phyloP scores from a whole-genome alignment of 2,113 vertebrate species.

The Xerus inauris region DNA sequence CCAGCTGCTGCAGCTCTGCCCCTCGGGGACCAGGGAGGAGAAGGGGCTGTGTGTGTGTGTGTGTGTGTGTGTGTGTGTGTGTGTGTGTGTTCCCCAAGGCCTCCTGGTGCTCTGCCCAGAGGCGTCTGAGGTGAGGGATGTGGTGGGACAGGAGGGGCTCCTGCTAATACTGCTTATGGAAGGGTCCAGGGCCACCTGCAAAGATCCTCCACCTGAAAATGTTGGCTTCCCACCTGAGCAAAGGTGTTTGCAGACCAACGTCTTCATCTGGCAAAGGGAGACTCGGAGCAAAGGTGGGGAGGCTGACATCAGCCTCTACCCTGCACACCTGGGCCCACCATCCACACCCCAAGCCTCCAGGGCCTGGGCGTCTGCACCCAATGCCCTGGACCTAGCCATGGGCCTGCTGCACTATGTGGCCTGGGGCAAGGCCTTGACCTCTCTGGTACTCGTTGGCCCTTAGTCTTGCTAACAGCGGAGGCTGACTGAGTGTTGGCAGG shows the following conservation, averaged over 20 bases:
- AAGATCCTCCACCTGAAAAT: not conserved
- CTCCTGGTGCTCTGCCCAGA: not conserved
- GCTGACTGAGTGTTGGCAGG: not conserved
- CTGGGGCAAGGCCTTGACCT: not conserved
- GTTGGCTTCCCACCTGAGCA: not conserved
- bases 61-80: not conserved
- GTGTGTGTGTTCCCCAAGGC: not conserved
- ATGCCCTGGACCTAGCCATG: rapidly evolving
- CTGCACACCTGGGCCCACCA: too few relatives aligned
- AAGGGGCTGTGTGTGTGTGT: not conserved
- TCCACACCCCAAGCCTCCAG: too few relatives aligned
- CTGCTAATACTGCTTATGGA: not conserved
- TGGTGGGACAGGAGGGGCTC: not conserved
- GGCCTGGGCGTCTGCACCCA: not conserved
- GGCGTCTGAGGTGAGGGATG: not conserved
- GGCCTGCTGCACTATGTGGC: not conserved
- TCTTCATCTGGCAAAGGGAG: not conserved
- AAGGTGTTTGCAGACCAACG: too few relatives aligned
- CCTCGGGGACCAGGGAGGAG: not conserved
- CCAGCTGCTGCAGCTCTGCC: rapidly evolving
- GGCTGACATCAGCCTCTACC: not conserved
- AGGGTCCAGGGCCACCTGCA: not conserved
- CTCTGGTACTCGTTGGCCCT: not conserved
- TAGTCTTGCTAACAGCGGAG: not conserved
- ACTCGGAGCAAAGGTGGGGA: not conserved